phyloP scores from a whole-genome alignment of 2,888 invertebrate species.

The Phengaris arion region DNA sequence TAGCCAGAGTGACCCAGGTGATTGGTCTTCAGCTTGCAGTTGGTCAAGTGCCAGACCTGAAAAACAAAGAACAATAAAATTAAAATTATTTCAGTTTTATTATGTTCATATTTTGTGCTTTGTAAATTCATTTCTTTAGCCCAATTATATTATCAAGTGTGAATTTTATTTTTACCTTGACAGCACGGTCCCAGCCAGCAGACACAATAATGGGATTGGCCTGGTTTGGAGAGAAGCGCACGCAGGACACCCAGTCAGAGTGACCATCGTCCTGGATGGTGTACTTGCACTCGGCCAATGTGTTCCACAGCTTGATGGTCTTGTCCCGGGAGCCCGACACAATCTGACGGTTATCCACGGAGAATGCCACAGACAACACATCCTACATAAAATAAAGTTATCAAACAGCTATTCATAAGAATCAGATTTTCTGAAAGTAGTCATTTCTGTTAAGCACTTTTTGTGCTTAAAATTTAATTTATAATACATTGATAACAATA shows the following conservation, averaged over 20 bases:
- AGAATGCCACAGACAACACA: conserved; percentile 99
- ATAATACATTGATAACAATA: no score
- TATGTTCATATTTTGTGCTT: no score
- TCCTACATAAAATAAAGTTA: conserved; percentile 80
- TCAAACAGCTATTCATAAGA: conserved; percentile 16
- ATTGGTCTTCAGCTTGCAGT: conserved; percentile 99
- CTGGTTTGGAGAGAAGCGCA: conserved; percentile 24
- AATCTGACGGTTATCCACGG: conserved; percentile 99
- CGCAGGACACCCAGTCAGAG: conserved; percentile 27
- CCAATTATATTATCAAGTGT: background rate
- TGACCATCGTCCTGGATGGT: conserved; percentile 92
- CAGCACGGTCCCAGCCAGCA: conserved; percentile 28
- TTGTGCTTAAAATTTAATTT: no score
- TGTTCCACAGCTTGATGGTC: conserved; percentile 99
- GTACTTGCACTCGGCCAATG: conserved; percentile 99
- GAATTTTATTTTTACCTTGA: conserved; percentile 16
- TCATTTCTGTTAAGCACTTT: background rate
- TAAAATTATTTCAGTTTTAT: background rate
- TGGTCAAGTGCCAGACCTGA: conserved; percentile 98
- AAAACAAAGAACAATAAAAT: conserved; percentile 16
- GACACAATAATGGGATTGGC: conserved; percentile 27
- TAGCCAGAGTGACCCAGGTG: conserved; percentile 98
- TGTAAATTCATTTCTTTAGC: background rate
- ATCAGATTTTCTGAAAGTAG: background rate
- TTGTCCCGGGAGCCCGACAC: conserved; percentile 99